Evolutionary conservation across 2,888 invertebrate genomes (phyloP).

Genomic region (Nemapogon koenigi): DNA sequence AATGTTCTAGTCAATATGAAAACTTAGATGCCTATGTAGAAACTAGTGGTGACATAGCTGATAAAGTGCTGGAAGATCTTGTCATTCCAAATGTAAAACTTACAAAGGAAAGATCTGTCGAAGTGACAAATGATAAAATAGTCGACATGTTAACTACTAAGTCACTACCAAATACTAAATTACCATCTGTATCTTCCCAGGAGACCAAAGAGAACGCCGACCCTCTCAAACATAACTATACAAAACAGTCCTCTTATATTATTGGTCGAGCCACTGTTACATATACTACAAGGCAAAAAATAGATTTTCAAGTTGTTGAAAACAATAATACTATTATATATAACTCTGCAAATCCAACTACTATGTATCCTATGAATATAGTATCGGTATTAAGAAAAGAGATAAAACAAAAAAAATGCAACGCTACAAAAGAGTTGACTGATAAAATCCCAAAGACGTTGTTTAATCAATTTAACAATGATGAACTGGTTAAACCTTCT

Average conservation of each 20-base stretch:
- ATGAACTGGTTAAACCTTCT: constrained; percentile 51
- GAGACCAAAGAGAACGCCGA: constrained; percentile 21
- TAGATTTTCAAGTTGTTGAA: constrained; percentile 43
- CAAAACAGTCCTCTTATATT: constrained; percentile 35
- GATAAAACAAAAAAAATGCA: constrained; percentile 18
- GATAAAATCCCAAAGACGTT: not conserved
- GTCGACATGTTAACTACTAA: constrained; percentile 23
- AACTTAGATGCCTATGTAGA: too few relatives aligned
- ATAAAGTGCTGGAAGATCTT: constrained; percentile 47
- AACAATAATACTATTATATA: constrained; percentile 26
- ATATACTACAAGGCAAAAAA: constrained; percentile 46
- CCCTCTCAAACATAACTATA: constrained; percentile 23
- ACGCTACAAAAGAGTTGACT: not conserved
- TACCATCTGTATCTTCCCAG: constrained; percentile 24
- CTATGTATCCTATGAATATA: constrained; percentile 42
- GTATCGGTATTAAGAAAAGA: constrained; percentile 44
- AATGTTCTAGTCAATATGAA: too few relatives aligned
- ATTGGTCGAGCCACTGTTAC: constrained; percentile 45
- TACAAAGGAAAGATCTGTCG: constrained; percentile 20
- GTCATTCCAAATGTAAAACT: constrained; percentile 51
- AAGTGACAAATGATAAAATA: constrained; percentile 28
- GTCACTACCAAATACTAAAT: constrained; percentile 31
- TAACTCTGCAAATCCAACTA: constrained; percentile 30
- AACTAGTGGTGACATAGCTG: too few relatives aligned
- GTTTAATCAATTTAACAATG: constrained; percentile 23